phyloP scores from a whole-genome alignment of 1,140 invertebrate species.

The Papilio polyxenes region DNA sequence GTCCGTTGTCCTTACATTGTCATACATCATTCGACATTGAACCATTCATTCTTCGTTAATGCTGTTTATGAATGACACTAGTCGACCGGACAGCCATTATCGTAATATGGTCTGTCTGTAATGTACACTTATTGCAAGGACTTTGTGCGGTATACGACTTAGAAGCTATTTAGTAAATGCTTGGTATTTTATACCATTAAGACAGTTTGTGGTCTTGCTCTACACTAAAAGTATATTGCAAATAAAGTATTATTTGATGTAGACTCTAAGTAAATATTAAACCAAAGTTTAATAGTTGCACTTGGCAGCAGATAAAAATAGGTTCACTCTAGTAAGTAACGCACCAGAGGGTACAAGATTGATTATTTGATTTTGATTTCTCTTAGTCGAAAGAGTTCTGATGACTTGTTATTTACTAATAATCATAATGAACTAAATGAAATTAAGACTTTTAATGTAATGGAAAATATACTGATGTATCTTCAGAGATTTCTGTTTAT shows the following conservation, averaged over 20 bases:
- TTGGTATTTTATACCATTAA: slow-evolving; percentile 24
- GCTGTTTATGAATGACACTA: slow-evolving; percentile 52
- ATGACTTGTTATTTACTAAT: not conserved
- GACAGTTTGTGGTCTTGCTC: not conserved
- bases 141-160: slow-evolving; percentile 20
- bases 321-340: not conserved
- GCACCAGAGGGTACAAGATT: not conserved
- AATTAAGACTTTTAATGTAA: not conserved
- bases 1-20: slow-evolving; percentile 35
- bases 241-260: slow-evolving; percentile 17
- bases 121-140: slow-evolving; percentile 19
- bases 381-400: not conserved
- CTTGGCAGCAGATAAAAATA: not conserved
- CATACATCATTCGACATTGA: slow-evolving; percentile 6
- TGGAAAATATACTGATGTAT: not conserved
- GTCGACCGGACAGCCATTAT: slow-evolving; percentile 17
- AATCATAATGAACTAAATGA: not conserved
- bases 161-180: slow-evolving; percentile 24
- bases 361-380: not conserved
- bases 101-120: slow-evolving; percentile 20
- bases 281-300: not conserved
- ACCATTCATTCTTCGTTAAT: slow-evolving; percentile 51
- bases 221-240: slow-evolving; percentile 14
- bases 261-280: not conserved
- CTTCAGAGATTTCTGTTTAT: not conserved